These are phyloP conservation scores for Eucidaris tribuloides DNA, from an alignment of 35 echinoderm and acorn worm genomes.

Conservation along the genomic window DNA sequence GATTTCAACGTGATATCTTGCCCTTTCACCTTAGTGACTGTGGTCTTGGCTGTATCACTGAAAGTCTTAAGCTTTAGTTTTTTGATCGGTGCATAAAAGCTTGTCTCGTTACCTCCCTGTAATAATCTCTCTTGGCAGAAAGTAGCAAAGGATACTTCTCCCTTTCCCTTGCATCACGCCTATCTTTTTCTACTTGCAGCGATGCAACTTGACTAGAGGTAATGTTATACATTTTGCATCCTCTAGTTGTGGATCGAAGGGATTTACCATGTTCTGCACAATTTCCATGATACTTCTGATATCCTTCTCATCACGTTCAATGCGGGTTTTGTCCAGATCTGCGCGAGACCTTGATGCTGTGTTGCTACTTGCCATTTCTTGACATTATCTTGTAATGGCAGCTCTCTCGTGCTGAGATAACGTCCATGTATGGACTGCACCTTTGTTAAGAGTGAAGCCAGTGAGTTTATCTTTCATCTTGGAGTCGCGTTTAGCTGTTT, in stretches of 20 bases:
- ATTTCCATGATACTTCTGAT: neutral
- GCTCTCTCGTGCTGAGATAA: constrained; percentile 34
- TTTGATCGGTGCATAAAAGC: too few species aligned
- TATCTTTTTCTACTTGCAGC: neutral
- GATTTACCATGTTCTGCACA: constrained; percentile 37
- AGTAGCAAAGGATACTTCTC: too few species aligned
- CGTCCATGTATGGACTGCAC: constrained; percentile 53
- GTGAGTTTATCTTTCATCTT: constrained; percentile 26
- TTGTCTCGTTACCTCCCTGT: too few species aligned
- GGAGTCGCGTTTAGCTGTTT: constrained; percentile 42
- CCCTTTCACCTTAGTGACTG: too few species aligned
- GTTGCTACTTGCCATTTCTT: constrained; percentile 22
- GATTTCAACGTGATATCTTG: too few species aligned
- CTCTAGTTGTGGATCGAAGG: too few species aligned
- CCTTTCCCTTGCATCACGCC: neutral
- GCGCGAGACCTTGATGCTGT: neutral
- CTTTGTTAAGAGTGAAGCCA: neutral
- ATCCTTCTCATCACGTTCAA: neutral
- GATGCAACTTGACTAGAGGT: too few species aligned
- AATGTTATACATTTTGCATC: too few species aligned
- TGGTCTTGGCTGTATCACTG: too few species aligned
- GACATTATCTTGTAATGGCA: constrained; percentile 19
- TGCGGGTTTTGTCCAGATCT: neutral
- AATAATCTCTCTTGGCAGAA: too few species aligned
- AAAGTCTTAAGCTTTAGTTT: too few species aligned